phyloP scores from a whole-genome alignment of 2,888 invertebrate species.

The Phalera bucephala region DNA sequence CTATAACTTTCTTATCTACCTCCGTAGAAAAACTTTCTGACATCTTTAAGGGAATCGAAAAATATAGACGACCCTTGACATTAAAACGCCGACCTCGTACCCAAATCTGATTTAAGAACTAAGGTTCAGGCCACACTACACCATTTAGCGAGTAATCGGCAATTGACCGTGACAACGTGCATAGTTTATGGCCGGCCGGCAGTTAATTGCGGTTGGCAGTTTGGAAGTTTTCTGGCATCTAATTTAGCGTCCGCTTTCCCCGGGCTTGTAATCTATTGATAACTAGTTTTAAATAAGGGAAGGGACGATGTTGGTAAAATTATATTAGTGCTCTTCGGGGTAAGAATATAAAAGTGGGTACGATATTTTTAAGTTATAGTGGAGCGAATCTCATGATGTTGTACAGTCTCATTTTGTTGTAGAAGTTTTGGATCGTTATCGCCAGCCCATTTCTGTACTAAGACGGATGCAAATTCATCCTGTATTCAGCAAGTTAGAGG shows the following conservation, averaged over 20 bases:
- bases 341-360: too few relatives aligned
- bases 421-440: too few relatives aligned
- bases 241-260: not conserved
- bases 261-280: not conserved
- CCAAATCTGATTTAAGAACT: slow-evolving; percentile 48
- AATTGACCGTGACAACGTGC: slow-evolving; percentile 19
- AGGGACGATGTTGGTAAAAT: not conserved
- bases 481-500: too few relatives aligned
- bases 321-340: too few relatives aligned
- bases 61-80: slow-evolving; percentile 67
- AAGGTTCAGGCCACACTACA: slow-evolving; percentile 27
- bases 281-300: not conserved
- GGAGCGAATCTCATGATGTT: too few relatives aligned
- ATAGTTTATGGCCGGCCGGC: slow-evolving; percentile 19
- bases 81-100: slow-evolving; percentile 54
- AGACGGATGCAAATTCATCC: too few relatives aligned
- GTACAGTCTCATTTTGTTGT: too few relatives aligned
- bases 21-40: slow-evolving; percentile 71
- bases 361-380: too few relatives aligned
- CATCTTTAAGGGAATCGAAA: slow-evolving; percentile 73
- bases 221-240: slow-evolving; percentile 9
- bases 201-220: slow-evolving; percentile 22
- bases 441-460: too few relatives aligned
- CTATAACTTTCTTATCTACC: slow-evolving; percentile 75
- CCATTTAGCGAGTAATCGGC: slow-evolving; percentile 19